Evolutionary conservation across 2,888 invertebrate genomes (phyloP).

Genomic region (Heliconius sara): DNA sequence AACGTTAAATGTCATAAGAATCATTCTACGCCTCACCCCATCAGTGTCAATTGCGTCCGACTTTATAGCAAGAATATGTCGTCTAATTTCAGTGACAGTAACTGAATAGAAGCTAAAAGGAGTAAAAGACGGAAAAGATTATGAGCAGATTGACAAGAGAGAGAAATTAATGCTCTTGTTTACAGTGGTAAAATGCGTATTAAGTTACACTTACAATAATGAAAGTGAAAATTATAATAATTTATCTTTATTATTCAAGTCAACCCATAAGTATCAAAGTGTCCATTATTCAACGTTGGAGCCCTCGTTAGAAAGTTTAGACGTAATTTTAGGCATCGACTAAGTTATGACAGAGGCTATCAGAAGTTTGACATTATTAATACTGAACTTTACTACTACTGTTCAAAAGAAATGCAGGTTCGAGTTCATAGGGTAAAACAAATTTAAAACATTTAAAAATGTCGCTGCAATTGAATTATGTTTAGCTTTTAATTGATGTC

Average conservation of each 20-base stretch:
- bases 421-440: background rate
- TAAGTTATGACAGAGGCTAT: slow-evolving; percentile 28
- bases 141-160: background rate
- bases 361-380: slow-evolving; percentile 17
- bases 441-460: too few species aligned
- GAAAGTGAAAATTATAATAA: background rate
- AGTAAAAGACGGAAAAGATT: background rate
- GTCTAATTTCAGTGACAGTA: background rate
- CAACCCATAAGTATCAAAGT: background rate
- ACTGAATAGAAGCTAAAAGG: background rate
- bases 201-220: background rate
- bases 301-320: slow-evolving; percentile 29
- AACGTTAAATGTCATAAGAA: background rate
- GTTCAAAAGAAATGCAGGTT: background rate
- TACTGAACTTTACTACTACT: background rate
- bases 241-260: background rate
- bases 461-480: too few species aligned
- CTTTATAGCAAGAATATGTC: background rate
- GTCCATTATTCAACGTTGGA: slow-evolving; percentile 11
- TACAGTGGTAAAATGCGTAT: background rate
- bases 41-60: background rate
- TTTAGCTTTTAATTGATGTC: too few species aligned
- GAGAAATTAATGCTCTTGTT: background rate
- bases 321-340: slow-evolving; percentile 26
- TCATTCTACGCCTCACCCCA: background rate